Evolutionary conservation across 2,888 invertebrate genomes (phyloP), one percentile per base, ranked within the genome.

Genomic region (Eilema griseolum): DNA sequence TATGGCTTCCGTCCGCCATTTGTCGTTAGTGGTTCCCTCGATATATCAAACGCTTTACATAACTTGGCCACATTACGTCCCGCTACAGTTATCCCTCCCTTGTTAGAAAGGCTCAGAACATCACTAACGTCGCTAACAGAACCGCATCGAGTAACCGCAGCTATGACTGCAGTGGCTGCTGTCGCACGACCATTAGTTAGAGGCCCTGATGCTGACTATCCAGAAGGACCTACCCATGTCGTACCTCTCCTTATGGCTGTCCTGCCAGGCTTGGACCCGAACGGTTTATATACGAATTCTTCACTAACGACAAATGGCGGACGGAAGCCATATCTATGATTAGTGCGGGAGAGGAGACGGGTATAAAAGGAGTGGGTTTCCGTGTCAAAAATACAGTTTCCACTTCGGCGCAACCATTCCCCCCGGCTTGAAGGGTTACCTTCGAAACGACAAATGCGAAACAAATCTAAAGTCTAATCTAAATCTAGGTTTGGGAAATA

Each of bases 201-300:
- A 37, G 96, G 96, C 8, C 89, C 93, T 0, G 90, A 92, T 41
- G 92, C 95, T 10, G 95, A 94, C 20, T 98, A 96, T 86, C 96
- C 97, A 0, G 98, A 98, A 87, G 98, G 98, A 0, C 97, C 97
- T 7, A 96, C 96, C 0, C 98, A 98, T 84, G 97, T 98, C 0
- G 95, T 99, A 24, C 98, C 98, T 0, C 94, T 99, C 33, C 94
- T 99, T 20, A 96, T 97, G 87, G 97, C 97, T 0, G 96, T 98
- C 0, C 92, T 99, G 24, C 99, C 99, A 0, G 99, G 98, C 20
- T 97, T 99, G 61, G 99, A 99, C 89, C 97, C 98, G 0, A 99
- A 99, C 86, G 99, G n/a, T n/a, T n/a, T n/a, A n/a, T n/a, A n/a
- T n/a, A n/a, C n/a, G n/a, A n/a, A n/a, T n/a, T n/a, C n/a, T n/a